Evolutionary conservation across 2,797 vertebrate genomes (phyloP).

Genomic region (Diplodus sargus): DNA sequence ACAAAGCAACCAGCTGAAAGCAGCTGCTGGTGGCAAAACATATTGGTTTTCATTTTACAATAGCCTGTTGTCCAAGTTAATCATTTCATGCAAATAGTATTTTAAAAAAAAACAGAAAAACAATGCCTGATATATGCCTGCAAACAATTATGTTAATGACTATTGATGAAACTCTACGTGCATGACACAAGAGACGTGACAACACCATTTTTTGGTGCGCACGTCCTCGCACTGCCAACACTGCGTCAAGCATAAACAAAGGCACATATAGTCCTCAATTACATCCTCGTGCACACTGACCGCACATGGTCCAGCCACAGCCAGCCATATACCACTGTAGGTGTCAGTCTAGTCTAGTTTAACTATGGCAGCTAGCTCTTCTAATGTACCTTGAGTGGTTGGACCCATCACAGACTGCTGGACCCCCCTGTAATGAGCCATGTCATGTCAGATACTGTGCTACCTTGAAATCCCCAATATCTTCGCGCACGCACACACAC

Average conservation of each 20-base stretch:
- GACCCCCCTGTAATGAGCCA: conserved; percentile 62
- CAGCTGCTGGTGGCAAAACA: neutral
- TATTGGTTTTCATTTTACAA: neutral
- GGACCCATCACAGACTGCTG: conserved; percentile 48
- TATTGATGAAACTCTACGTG: no score
- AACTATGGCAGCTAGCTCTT: conserved; percentile 28
- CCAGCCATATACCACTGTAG: neutral
- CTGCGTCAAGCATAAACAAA: neutral
- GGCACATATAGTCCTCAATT: neutral
- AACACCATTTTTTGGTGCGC: no score
- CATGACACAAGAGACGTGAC: no score
- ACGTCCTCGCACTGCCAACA: no score
- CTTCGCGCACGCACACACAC: neutral
- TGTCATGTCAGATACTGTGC: conserved; percentile 44
- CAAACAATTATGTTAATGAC: no score
- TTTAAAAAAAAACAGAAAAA: no score
- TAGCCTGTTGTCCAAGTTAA: neutral
- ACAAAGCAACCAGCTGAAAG: conserved; percentile 2
- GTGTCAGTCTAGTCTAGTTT: conserved; percentile 5
- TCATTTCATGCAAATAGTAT: neutral
- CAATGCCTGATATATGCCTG: no score
- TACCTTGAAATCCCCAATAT: conserved; percentile 15
- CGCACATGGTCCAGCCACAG: neutral
- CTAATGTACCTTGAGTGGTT: conserved; percentile 43
- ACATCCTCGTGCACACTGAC: neutral